Evolutionary conservation across 2,888 invertebrate species (phyloP).

Genomic region (Tetranychus piercei): DNA sequence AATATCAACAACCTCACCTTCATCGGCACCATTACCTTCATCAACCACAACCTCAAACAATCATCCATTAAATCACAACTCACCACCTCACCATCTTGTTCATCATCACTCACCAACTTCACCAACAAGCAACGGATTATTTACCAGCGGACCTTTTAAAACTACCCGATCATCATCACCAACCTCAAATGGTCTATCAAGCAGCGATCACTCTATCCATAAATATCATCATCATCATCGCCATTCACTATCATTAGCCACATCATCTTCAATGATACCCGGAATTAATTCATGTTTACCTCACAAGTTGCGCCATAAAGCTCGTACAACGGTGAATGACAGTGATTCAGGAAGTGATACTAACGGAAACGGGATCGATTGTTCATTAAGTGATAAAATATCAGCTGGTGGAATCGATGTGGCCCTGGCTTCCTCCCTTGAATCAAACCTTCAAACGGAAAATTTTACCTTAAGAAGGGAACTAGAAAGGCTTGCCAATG

Average conservation of each 20-base stretch:
- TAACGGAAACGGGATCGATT: slow-evolving; percentile 15
- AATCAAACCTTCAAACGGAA: slow-evolving; percentile 32
- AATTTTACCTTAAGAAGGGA: slow-evolving; percentile 47
- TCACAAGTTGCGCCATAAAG: slow-evolving; percentile 74
- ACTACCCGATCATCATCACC: slow-evolving; percentile 4
- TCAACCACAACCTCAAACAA: slow-evolving; percentile 20
- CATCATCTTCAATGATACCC: neutral
- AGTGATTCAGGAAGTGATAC: slow-evolving; percentile 42
- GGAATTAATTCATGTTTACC: slow-evolving; percentile 46
- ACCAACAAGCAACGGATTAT: slow-evolving; percentile 12
- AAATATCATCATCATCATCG: slow-evolving; percentile 16
- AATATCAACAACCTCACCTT: neutral
- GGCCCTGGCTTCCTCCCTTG: neutral
- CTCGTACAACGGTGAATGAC: slow-evolving; percentile 42
- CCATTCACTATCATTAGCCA: neutral
- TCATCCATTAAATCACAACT: neutral
- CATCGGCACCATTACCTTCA: slow-evolving; percentile 18
- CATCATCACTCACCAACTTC: slow-evolving; percentile 13
- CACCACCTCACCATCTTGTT: neutral
- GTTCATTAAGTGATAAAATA: neutral
- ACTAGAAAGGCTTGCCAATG: slow-evolving; percentile 66
- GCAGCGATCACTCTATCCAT: slow-evolving; percentile 15
- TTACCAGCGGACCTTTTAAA: slow-evolving; percentile 6
- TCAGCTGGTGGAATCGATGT: neutral
- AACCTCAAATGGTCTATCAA: neutral